Base-by-base conservation (phyloP, 2,797 vertebrate genomes). In the Malacoctenus gilli region DNA sequence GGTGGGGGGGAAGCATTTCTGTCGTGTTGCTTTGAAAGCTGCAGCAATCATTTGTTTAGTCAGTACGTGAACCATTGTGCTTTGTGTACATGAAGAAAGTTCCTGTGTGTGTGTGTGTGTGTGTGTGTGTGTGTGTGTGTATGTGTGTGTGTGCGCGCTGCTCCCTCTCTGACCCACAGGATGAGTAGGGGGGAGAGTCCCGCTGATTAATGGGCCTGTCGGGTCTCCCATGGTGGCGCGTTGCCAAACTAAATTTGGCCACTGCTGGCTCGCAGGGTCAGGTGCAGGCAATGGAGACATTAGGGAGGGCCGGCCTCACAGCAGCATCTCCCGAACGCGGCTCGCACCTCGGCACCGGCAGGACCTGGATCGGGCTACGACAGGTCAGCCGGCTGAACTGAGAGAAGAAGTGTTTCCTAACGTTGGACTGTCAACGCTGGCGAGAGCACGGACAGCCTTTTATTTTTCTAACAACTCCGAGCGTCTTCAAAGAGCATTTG, bases 221-320 rank as follows among this genome's bases (percentile, higher is more conserved):
- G 72, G 70, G 79, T 87, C 87, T 85, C 87, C 84, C 85, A 80
- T 82, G 88, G 86, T 89, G 87, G 89, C 87, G 87, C 41, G 78
- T 82, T 85, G 88, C 88, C 89, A 90, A 90, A 90, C 89, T 87
- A 90, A 89, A 90, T 90, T 87, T 90, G 89, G 88, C 89, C 88
- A 88, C 80, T 84, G 74, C 87, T 79, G 84, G 84, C 82, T 86
- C 51, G 67, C 13, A 68, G 85, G 89, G 89, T 90, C 88, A 89
- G 85, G 83, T 89, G 86, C 85, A 87, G 88, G 88, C 86, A 79
- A 89, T 75, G 71, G 85, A 90, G 88, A 88, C 83, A 85, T 88
- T 87, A 89, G 79, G 74, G 85, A 87, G 79, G 87, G 75, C 70
- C 75, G 50, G 81, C 78, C 82, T 89, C 85, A 76, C 85, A 88